Evolutionary conservation across 2,113 vertebrate species (phyloP).

Genomic region (Phalacrocorax carbo): DNA sequence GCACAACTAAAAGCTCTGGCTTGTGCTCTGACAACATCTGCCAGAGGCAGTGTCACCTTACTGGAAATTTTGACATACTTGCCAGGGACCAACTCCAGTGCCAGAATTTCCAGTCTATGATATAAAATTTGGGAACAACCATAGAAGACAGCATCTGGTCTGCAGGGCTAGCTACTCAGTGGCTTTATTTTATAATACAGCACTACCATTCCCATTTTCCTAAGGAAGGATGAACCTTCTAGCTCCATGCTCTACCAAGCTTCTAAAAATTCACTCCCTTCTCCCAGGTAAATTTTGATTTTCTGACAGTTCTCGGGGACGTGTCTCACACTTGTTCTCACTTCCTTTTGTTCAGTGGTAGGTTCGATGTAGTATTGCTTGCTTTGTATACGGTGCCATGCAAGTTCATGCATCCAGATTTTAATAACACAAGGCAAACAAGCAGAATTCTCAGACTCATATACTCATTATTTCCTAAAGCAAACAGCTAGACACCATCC

Average conservation of each 20-base stretch:
- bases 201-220: not conserved
- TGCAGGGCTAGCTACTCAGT: not conserved
- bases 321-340: not conserved
- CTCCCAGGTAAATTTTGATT: not conserved
- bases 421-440: not conserved
- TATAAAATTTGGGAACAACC: not conserved
- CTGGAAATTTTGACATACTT: not conserved
- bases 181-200: not conserved
- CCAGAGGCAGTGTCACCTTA: not conserved
- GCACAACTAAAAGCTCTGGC: not conserved
- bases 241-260: not conserved
- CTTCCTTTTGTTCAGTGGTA: fast-evolving
- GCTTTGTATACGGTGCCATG: no score
- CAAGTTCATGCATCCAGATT: not conserved
- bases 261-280: not conserved
- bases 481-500: not conserved
- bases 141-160: not conserved
- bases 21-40: not conserved
- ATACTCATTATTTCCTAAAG: not conserved
- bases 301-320: not conserved
- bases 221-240: not conserved
- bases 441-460: not conserved
- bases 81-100: not conserved
- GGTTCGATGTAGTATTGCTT: not conserved
- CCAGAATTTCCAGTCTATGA: not conserved